Evolutionary conservation across 2,888 invertebrate species (phyloP).

Genomic region (Standfussiana lucernea): DNA sequence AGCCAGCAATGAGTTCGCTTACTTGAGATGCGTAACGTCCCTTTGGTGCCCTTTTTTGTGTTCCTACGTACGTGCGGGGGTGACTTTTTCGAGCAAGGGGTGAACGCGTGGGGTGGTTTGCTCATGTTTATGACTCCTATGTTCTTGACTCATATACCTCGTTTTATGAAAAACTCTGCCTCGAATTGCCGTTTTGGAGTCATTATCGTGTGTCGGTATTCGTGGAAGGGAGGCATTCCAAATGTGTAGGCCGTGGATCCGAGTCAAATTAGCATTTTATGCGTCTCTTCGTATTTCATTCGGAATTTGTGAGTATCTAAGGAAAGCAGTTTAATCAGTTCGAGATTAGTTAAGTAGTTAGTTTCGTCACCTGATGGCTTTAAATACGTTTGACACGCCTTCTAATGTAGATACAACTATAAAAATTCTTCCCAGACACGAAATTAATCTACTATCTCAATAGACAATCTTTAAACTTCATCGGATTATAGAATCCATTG

Average conservation of each 20-base stretch:
- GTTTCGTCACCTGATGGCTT: slow-evolving; percentile 66
- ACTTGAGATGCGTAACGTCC: slow-evolving; percentile 89
- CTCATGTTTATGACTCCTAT: slow-evolving; percentile 87
- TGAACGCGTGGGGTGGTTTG: slow-evolving; percentile 85
- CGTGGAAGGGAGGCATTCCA: slow-evolving; percentile 72
- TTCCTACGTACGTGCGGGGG: slow-evolving; percentile 89
- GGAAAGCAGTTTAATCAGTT: slow-evolving; percentile 69
- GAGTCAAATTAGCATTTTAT: slow-evolving; percentile 77
- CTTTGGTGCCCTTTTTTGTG: slow-evolving; percentile 89
- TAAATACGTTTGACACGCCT: slow-evolving; percentile 68
- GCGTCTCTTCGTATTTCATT: slow-evolving; percentile 68
- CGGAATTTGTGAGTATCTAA: slow-evolving; percentile 63
- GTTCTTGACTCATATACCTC: slow-evolving; percentile 89
- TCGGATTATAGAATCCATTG: slow-evolving; percentile 64
- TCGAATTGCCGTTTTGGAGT: slow-evolving; percentile 84
- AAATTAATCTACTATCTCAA: slow-evolving; percentile 69
- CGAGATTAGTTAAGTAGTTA: slow-evolving; percentile 68
- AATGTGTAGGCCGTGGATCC: slow-evolving; percentile 70
- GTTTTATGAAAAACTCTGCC: slow-evolving; percentile 88
- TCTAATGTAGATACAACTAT: slow-evolving; percentile 64
- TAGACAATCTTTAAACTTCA: slow-evolving; percentile 56
- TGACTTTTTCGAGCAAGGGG: slow-evolving; percentile 90
- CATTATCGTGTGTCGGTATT: slow-evolving; percentile 82
- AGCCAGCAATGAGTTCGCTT: slow-evolving; percentile 88
- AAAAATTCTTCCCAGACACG: slow-evolving; percentile 66